These are phyloP conservation scores for Branchellion lobata DNA, from an alignment of 2,888 invertebrate genomes.

Conservation along the genomic window DNA sequence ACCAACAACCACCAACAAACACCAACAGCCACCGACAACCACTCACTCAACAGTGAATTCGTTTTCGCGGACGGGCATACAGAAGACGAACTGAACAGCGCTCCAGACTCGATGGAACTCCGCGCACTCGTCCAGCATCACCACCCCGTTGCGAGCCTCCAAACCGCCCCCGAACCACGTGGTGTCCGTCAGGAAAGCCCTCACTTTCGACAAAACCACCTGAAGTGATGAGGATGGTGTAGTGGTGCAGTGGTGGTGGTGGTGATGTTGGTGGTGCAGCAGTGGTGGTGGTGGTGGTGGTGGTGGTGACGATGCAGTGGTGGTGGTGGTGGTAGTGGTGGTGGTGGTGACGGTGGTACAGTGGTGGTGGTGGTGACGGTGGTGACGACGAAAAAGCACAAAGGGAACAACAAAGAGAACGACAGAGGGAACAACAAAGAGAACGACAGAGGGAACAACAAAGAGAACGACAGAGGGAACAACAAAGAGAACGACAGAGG, in stretches of 20 bases:
- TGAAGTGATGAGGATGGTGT: background rate
- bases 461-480: too few relatives aligned
- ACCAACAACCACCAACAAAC: background rate
- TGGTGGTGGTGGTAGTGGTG: background rate
- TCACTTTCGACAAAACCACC: constrained; percentile 77
- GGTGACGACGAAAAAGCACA: too few relatives aligned
- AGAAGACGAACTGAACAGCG: constrained; percentile 94
- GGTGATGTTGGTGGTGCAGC: background rate
- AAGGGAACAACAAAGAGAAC: too few relatives aligned
- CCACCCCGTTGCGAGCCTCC: constrained; percentile 78
- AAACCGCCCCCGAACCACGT: constrained; percentile 82
- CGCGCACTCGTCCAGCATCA: constrained; percentile 91
- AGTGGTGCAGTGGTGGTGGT: background rate
- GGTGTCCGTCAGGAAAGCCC: constrained; percentile 71
- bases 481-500: background rate
- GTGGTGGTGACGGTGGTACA: background rate
- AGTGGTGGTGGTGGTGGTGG: background rate
- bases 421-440: too few relatives aligned
- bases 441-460: too few relatives aligned
- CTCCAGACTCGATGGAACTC: constrained; percentile 96
- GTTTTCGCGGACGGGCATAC: constrained; percentile 90
- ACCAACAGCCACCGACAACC: background rate
- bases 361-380: background rate
- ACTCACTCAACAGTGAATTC: constrained; percentile 93
- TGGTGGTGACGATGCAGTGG: too few relatives aligned